Percentiles rank a stretch among this genome's conserved stretches.
Evolutionary conservation across 1,140 invertebrate species (phyloP).

Genomic region (Drosophila triauraria): DNA sequence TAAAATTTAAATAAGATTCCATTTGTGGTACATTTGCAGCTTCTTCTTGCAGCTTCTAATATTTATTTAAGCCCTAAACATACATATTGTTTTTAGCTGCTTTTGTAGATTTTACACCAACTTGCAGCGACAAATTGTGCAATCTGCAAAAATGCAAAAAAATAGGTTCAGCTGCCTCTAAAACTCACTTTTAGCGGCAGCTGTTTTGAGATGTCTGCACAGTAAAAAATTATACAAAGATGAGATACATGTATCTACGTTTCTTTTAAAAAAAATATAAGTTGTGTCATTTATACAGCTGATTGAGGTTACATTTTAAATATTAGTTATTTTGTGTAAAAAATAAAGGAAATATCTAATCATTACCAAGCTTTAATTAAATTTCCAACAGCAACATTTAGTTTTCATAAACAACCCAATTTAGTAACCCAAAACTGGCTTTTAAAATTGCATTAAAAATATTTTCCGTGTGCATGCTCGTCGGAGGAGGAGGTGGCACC

Average conservation of each 20-base stretch:
- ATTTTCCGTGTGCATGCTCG: not conserved
- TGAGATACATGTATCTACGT: no score
- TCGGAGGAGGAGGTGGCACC: not conserved
- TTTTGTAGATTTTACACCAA: not conserved
- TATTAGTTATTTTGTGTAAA: no score
- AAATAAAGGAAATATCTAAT: no score
- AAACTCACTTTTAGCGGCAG: not conserved
- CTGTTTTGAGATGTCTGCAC: conserved; percentile 12
- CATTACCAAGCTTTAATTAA: no score
- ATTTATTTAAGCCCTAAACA: not conserved
- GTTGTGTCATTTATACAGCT: no score
- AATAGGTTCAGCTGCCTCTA: conserved; percentile 3
- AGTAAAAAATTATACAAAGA: not conserved
- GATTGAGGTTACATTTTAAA: no score
- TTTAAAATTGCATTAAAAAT: not conserved
- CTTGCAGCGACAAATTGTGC: conserved; percentile 5
- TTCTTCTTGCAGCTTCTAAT: no score
- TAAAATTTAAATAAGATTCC: no score
- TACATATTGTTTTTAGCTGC: not conserved
- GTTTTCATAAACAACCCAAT: not conserved
- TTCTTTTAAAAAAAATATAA: no score
- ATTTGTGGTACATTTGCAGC: no score
- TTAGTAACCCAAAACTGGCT: not conserved
- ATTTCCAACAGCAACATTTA: no score
- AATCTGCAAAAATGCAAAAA: not conserved